Evolutionary conservation across 2,888 invertebrate species (phyloP).

Genomic region (Caenorhabditis imperialis): DNA sequence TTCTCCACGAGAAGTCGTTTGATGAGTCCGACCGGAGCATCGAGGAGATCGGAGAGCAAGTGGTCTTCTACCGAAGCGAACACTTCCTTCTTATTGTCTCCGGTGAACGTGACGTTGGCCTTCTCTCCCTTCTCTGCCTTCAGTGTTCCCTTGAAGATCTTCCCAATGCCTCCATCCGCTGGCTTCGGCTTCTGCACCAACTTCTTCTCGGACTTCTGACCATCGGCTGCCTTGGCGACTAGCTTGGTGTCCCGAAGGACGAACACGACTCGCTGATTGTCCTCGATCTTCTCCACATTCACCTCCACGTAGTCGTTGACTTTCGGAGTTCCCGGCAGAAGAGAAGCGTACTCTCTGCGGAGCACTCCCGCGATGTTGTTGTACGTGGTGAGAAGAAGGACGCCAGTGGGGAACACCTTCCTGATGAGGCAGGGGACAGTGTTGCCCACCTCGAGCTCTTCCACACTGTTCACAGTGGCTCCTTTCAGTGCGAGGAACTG

Average conservation of each 20-base stretch:
- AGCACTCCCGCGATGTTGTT: conserved; percentile 58
- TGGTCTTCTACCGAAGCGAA: conserved; percentile 40
- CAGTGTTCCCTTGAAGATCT: conserved; percentile 36
- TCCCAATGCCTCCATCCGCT: conserved; percentile 27
- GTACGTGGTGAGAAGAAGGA: conserved; percentile 66
- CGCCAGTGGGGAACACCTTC: conserved; percentile 61
- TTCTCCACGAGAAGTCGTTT: conserved; percentile 34
- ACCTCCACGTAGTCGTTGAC: conserved; percentile 33
- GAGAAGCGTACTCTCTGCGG: conserved; percentile 16
- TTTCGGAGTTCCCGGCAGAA: conserved; percentile 22
- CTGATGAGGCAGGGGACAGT: conserved; percentile 53
- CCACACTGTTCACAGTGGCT: conserved; percentile 19
- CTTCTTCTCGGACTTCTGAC: conserved; percentile 24
- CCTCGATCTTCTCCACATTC: conserved; percentile 50
- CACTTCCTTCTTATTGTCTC: conserved; percentile 24
- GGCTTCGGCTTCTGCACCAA: conserved; percentile 37
- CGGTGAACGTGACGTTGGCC: conserved; percentile 35
- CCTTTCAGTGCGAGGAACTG: conserved; percentile 53
- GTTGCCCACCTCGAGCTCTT: conserved; percentile 31
- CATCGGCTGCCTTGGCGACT: not conserved
- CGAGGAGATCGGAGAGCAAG: conserved; percentile 49
- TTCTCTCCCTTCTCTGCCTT: conserved; percentile 28
- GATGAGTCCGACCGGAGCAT: conserved; percentile 47
- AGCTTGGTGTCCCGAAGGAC: conserved; percentile 18
- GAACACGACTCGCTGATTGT: conserved; percentile 32